Percentiles rank a stretch among this genome's conserved stretches.
Conservation (phyloP, 2,797 vertebrate genomes). For the Masticophis lateralis region DNA sequence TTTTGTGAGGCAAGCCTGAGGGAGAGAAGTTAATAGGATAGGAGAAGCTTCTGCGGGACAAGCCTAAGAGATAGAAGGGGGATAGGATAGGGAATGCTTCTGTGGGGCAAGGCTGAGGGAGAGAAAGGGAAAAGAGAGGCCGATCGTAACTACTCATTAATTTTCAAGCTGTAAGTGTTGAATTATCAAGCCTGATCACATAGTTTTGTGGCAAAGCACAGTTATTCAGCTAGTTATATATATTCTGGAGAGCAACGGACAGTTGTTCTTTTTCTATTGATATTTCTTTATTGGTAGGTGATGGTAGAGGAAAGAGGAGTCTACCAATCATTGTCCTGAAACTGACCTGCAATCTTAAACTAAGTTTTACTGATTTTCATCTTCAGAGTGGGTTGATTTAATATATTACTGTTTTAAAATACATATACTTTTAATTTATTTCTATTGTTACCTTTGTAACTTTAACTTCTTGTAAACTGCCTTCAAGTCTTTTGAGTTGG, state of each 20-base stretch:
- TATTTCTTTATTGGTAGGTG: neutral
- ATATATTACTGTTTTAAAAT: neutral
- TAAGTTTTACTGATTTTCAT: neutral
- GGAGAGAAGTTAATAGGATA: too few relatives aligned
- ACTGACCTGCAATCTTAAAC: neutral
- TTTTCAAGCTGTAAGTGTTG: too few relatives aligned
- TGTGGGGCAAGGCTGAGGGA: too few relatives aligned
- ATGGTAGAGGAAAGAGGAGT: neutral
- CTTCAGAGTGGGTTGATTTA: neutral
- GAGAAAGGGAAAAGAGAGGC: too few relatives aligned
- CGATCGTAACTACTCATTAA: too few relatives aligned
- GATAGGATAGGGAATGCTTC: too few relatives aligned
- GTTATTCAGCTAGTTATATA: neutral
- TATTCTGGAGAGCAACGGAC: neutral
- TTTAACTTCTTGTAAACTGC: neutral
- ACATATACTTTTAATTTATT: neutral
- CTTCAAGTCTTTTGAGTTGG: neutral
- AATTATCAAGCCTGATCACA: too few relatives aligned
- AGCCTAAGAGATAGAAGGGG: too few relatives aligned
- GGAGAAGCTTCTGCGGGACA: too few relatives aligned
- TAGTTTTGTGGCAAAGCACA: too few relatives aligned
- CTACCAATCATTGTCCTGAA: neutral
- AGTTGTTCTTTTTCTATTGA: neutral
- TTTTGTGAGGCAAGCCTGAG: too few relatives aligned
- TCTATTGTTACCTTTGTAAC: neutral